phyloP scores from a whole-genome alignment of 2,888 invertebrate genomes.

The Trissonchulus latispiculum region DNA sequence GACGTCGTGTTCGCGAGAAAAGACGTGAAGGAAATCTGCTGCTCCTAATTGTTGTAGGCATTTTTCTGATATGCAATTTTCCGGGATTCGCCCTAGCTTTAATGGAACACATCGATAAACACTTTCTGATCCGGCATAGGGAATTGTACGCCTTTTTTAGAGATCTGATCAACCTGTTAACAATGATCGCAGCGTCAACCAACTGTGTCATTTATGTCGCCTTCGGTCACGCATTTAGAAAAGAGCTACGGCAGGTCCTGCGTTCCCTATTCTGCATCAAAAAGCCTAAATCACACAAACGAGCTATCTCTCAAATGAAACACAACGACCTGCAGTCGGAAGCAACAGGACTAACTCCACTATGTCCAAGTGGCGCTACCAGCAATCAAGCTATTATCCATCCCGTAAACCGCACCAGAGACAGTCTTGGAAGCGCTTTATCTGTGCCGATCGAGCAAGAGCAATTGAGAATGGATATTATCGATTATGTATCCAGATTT shows the following conservation, averaged over 20 bases:
- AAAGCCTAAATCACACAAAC: too few species aligned
- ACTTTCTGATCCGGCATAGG: neutral
- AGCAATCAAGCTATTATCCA: too few species aligned
- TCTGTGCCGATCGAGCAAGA: too few species aligned
- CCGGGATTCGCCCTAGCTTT: neutral
- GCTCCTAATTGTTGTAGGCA: conserved; percentile 9
- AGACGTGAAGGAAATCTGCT: conserved; percentile 7
- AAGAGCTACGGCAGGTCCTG: too few species aligned
- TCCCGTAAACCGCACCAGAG: too few species aligned
- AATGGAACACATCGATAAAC: neutral
- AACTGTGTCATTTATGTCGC: conserved; percentile 13
- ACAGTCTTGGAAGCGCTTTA: too few species aligned
- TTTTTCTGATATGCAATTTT: conserved; percentile 9
- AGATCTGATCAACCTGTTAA: conserved; percentile 13
- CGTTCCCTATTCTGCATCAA: too few species aligned
- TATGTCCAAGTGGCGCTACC: too few species aligned
- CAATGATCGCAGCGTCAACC: neutral
- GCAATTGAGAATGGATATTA: too few species aligned
- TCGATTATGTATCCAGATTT: neutral
- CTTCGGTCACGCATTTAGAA: conserved; percentile 4
- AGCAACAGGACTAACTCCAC: too few species aligned
- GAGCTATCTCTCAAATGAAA: too few species aligned
- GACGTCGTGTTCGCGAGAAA: neutral
- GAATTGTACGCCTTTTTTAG: conserved; percentile 5
- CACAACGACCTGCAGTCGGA: too few species aligned